Percentiles rank a stretch among this genome's conserved stretches.
These are phyloP conservation scores for Halictus quadricinctus DNA, from an alignment of 2,888 invertebrate species.

Conservation along the genomic window DNA sequence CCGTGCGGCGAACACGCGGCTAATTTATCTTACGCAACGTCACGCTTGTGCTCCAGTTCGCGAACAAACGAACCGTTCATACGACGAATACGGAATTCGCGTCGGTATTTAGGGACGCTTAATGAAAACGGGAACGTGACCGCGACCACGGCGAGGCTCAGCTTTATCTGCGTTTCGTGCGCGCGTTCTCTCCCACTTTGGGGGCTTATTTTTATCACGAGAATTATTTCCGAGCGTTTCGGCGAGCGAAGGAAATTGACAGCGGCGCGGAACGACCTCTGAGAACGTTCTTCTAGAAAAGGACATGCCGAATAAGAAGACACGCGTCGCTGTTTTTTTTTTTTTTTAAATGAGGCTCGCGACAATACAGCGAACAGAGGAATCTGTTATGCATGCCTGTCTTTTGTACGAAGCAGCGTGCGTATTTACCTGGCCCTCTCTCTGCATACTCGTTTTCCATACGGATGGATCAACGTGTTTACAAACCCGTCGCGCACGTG, in stretches of 20 bases:
- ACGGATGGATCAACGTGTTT: slow-evolving; percentile 52
- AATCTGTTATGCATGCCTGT: slow-evolving; percentile 54
- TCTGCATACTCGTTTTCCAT: slow-evolving; percentile 45
- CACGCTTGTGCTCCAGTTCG: slow-evolving; percentile 46
- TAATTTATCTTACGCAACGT: slow-evolving; percentile 59
- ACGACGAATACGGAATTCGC: slow-evolving; percentile 38
- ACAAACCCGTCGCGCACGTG: slow-evolving; percentile 43
- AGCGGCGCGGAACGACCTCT: background rate
- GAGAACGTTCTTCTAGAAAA: background rate
- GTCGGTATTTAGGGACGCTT: slow-evolving; percentile 17
- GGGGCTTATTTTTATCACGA: background rate
- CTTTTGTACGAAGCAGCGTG: slow-evolving; percentile 39
- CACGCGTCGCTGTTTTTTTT: slow-evolving; percentile 2
- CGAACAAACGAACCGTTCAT: slow-evolving; percentile 49
- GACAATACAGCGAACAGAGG: slow-evolving; percentile 6
- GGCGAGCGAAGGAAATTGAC: background rate
- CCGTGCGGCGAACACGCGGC: slow-evolving; percentile 30
- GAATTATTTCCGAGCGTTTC: slow-evolving; percentile 5
- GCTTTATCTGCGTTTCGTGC: background rate
- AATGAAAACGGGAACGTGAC: slow-evolving; percentile 14
- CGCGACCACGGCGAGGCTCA: background rate
- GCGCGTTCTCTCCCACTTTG: background rate
- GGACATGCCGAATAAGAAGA: background rate
- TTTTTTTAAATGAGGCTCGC: background rate
- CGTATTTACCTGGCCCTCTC: slow-evolving; percentile 46